These are phyloP conservation scores for Agrenia bidenticulata DNA, from an alignment of 2,888 invertebrate genomes.

Conservation along the genomic window DNA sequence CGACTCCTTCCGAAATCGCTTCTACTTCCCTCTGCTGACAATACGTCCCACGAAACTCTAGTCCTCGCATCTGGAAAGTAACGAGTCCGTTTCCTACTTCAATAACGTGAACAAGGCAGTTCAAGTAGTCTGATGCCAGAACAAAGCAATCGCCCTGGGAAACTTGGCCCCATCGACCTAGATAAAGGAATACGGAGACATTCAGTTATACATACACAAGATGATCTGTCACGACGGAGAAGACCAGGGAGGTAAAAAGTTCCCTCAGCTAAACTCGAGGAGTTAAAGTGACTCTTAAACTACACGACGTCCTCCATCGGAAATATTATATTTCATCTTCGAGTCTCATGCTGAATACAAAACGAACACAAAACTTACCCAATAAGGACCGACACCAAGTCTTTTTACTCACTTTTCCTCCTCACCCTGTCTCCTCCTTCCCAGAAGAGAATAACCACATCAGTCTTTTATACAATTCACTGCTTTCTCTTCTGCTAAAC, in stretches of 20 bases:
- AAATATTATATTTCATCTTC: no score
- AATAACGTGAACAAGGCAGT: conserved; percentile 95
- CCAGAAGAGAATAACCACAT: no score
- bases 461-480: no score
- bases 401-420: no score
- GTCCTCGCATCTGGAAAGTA: conserved; percentile 94
- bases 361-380: no score
- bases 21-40: conserved; percentile 99
- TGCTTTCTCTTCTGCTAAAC: no score
- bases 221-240: conserved; percentile 9
- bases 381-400: no score
- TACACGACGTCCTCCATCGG: no score
- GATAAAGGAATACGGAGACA: conserved; percentile 9
- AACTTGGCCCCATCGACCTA: conserved; percentile 89
- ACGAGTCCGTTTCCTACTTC: conserved; percentile 97
- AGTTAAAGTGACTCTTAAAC: neutral
- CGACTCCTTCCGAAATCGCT: conserved; percentile 95
- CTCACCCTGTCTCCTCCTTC: no score
- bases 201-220: conserved; percentile 10
- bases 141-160: conserved; percentile 98
- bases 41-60: conserved; percentile 98
- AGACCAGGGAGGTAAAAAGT: neutral
- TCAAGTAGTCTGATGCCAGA: conserved; percentile 94
- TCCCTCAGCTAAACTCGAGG: neutral
- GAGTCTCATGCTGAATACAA: no score